These are phyloP conservation scores for Nowickia ferox DNA, from an alignment of 2,888 invertebrate species.

Conservation along the genomic window DNA sequence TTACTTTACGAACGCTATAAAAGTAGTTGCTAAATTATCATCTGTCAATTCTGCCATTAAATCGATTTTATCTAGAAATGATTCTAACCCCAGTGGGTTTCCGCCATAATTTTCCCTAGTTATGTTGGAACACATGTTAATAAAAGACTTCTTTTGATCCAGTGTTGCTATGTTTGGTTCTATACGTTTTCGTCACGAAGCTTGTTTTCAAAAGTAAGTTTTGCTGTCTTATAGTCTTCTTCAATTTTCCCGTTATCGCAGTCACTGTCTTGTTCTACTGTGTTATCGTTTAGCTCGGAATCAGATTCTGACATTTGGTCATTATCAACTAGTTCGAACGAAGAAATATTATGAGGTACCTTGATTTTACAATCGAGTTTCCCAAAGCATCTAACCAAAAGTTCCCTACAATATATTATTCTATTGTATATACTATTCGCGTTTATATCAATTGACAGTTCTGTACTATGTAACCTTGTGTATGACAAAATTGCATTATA, in stretches of 20 bases:
- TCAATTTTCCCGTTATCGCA: neutral
- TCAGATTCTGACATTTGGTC: neutral
- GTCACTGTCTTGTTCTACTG: neutral
- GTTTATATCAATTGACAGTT: too few species aligned
- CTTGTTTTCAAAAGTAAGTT: too few species aligned
- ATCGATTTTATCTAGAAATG: neutral
- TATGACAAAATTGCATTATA: neutral
- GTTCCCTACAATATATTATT: too few species aligned
- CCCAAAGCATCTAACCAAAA: too few species aligned
- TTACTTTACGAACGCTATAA: neutral
- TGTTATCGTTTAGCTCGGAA: neutral
- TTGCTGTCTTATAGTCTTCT: too few species aligned
- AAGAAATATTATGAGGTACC: neutral
- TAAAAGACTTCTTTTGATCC: neutral
- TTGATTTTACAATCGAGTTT: too few species aligned
- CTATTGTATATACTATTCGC: too few species aligned
- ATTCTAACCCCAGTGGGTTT: neutral
- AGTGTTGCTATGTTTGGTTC: neutral
- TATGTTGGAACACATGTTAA: neutral
- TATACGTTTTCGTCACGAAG: too few species aligned
- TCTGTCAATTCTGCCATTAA: neutral
- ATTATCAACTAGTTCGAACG: neutral
- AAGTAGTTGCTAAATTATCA: neutral
- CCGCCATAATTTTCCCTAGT: neutral
- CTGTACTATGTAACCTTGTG: neutral